These are phyloP conservation scores for Zosterops borbonicus DNA, from an alignment of 2,113 vertebrate genomes.

Conservation along the genomic window DNA sequence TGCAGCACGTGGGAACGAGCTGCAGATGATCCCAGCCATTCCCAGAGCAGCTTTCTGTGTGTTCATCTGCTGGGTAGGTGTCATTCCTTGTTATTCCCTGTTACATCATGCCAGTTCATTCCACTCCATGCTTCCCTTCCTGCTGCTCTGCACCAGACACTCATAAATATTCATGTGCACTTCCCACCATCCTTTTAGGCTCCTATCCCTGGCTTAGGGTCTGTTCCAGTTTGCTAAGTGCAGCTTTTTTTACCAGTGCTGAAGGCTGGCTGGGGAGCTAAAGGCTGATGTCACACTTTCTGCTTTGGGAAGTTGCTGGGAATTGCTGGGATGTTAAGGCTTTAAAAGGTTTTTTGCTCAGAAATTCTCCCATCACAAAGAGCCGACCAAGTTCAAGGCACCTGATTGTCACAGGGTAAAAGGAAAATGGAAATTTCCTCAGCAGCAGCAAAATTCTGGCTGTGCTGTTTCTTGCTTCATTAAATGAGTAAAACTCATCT, in stretches of 20 bases:
- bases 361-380: neutral
- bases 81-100: slow-evolving; percentile 29
- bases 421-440: neutral
- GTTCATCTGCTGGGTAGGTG: slow-evolving; percentile 22
- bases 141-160: slow-evolving; percentile 63
- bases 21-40: neutral
- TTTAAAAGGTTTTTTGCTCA: neutral
- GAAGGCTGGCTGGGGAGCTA: slow-evolving; percentile 16
- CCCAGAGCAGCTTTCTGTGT: neutral
- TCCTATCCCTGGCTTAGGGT: slow-evolving; percentile 3
- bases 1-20: neutral
- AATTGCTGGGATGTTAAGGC: neutral
- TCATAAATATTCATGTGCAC: slow-evolving; percentile 60
- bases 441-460: neutral
- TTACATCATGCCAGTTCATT: slow-evolving; percentile 15
- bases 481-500: neutral
- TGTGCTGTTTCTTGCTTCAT: fast-evolving
- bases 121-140: slow-evolving; percentile 23
- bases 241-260: neutral
- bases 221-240: neutral
- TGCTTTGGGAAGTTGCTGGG: neutral
- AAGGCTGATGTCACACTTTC: slow-evolving; percentile 17
- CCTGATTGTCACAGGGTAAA: neutral
- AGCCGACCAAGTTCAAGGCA: neutral
- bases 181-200: slow-evolving; percentile 24